These are phyloP conservation scores for Lottia gigantea DNA, from an alignment of 2,888 invertebrate genomes.

Conservation along the genomic window DNA sequence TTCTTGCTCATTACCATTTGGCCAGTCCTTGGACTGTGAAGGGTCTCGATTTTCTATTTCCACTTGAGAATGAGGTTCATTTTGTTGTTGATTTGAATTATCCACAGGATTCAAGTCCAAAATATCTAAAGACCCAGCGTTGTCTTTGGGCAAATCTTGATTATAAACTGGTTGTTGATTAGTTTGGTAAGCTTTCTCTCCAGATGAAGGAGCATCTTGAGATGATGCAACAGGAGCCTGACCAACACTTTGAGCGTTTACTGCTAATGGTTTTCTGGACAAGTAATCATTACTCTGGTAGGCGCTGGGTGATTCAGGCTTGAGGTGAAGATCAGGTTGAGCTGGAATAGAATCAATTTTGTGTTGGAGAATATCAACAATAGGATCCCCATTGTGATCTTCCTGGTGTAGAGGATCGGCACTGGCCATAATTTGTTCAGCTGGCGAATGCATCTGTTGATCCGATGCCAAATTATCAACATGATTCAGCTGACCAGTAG, in stretches of 20 bases:
- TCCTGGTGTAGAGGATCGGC: neutral
- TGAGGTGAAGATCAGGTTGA: neutral
- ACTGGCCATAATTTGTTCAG: neutral
- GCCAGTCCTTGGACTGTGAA: no score
- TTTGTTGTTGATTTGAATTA: constrained; percentile 15
- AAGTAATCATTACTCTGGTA: constrained; percentile 39
- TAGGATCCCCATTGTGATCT: neutral
- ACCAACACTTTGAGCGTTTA: constrained; percentile 23
- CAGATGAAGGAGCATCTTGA: constrained; percentile 15
- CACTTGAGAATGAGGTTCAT: neutral
- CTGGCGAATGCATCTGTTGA: neutral
- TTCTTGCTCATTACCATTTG: no score
- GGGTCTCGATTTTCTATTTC: no score
- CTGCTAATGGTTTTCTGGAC: constrained; percentile 44
- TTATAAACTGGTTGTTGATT: no score
- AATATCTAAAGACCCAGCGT: no score
- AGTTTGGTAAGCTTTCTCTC: neutral
- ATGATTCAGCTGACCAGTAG: neutral
- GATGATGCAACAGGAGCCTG: constrained; percentile 1
- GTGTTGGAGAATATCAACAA: neutral
- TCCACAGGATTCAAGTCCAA: no score
- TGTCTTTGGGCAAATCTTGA: neutral
- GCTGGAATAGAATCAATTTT: neutral
- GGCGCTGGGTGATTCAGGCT: constrained; percentile 9
- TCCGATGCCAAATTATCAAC: neutral